A percentile compares a stretch with the other conserved stretches of the same genome.
These are phyloP conservation scores for Ctenosaura bakeri DNA, from an alignment of 2,797 vertebrate species.

Conservation along the genomic window DNA sequence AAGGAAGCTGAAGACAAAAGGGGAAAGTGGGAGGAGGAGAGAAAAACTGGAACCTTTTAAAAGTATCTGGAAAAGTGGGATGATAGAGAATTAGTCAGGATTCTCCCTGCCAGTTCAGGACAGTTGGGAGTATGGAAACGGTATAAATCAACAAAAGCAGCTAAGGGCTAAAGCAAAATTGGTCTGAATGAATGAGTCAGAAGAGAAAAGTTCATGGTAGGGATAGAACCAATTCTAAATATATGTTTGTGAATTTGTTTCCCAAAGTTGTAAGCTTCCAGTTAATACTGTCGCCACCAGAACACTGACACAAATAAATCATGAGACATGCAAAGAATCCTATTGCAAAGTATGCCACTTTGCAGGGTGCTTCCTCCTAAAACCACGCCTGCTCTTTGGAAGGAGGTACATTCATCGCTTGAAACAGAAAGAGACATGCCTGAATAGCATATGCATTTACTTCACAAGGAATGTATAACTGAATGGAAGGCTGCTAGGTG, in stretches of 20 bases:
- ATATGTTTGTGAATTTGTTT: neutral
- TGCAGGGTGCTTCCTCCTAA: neutral
- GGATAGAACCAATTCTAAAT: neutral
- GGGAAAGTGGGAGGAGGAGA: too few species aligned
- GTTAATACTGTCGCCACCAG: neutral
- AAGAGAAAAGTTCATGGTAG: neutral
- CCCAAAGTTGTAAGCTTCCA: neutral
- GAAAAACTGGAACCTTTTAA: too few species aligned
- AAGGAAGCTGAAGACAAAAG: too few species aligned
- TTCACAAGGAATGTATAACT: neutral
- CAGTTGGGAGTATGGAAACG: too few species aligned
- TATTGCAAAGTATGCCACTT: neutral
- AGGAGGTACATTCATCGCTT: neutral
- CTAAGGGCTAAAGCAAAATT: neutral
- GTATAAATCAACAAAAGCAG: neutral
- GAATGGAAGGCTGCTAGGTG: too few species aligned
- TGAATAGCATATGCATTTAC: neutral
- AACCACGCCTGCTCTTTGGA: neutral
- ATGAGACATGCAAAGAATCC: neutral
- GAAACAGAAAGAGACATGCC: neutral
- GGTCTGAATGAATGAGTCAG: neutral
- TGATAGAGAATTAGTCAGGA: too few species aligned
- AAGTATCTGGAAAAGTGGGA: too few species aligned
- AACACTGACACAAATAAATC: neutral
- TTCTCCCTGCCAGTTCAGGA: too few species aligned